Evolutionary conservation across 1,140 invertebrate species (phyloP), one percentile per base, ranked within the genome.

Genomic region (Formica selysi): DNA sequence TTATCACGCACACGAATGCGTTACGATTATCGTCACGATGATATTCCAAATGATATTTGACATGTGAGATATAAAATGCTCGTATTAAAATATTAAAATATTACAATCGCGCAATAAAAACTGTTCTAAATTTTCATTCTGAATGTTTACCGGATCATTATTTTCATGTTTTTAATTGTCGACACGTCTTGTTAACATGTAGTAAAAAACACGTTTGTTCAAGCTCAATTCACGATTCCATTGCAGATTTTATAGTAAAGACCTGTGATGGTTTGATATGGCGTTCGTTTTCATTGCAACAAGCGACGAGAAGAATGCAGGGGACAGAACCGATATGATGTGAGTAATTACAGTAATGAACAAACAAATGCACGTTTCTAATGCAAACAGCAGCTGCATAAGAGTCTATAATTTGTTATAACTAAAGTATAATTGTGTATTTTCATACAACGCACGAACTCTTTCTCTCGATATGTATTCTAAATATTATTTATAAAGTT

Each of bases 401-500:
- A 36, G 73, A 32, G 61, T 44, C 36, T 41, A 85, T 83, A 85
- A 89, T 74, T 89, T 79, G 67, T 89, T 79, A 48, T 44, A 85
- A 78, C 16, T 79, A 74, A 87, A 79, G 13, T 26, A 38, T 32
- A 76, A 81, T 81, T 61, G 38, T 81, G 51, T 68, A 64, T 26
- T 65, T 70, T 74, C 81, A 57, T 67, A 73, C 38, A 54, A 61
- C 5, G 26, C n/a, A 26, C n/a, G n/a, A 22, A 38, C 2, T 10
- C 48, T n/a, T 11, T 48, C 16, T 51, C 48, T 48, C 3, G 11
- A 62, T 86, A 36, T 36, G 22, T 36, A n/a, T 38, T n/a, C n/a
- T 36, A 22, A 5, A 54, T 48, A 62, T 73, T 81, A 71, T 73
- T 67, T 29, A 4, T 26, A 36, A 41, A 44, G 22, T 22, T 22